Base-by-base conservation (phyloP, 2,113 vertebrate species). In the Catagonus wagneri region DNA sequence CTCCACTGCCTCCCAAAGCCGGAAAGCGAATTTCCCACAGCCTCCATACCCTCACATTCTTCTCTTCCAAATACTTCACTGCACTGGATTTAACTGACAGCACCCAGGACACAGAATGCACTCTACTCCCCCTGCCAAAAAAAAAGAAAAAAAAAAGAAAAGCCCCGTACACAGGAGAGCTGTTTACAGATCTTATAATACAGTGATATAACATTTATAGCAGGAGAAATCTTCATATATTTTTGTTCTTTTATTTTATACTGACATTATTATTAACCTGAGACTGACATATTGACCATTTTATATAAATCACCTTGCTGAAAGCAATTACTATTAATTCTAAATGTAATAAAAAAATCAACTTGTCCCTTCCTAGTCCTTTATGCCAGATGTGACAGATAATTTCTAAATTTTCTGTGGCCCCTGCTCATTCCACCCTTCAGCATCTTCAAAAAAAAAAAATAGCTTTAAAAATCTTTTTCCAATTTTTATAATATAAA, bases 401-500 rank as follows among this genome's bases (percentile, higher is more conserved):
- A 36, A 79, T 78, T 96, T 88, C 84, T 87, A 72, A 52, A 89
- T 84, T 81, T 90, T 89, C 17, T 83, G 20, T 87, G 13, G 27
- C 20, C 6, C n/a, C 16, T 58, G 25, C 61, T 80, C 86, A 39
- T 52, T 75, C 89, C 5, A 83, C 8, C 14, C 20, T 69, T 90
- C 4, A 75, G 20, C 20, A 74, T 63, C 19, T 13, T 95, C n/a
- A 58, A 81, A 91, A 88, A 69, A 60, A n/a, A n/a, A 44, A 44
- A 44, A 44, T 29, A 29, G 78, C 63, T 66, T 78, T 68, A 44
- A 92, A 96, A 96, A 83, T 72, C 19, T 23, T 81, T 56, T 96
- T 83, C 61, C 75, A 80, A 75, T 71, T 84, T 90, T 69, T 92
- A 93, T 75, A n/a, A 78, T 63, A 80, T 90, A 75, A 94, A 93